A percentile compares a stretch with the other conserved stretches of the same genome.
phyloP scores from a whole-genome alignment of 2,888 invertebrate genomes.

The Archips crataeganus region DNA sequence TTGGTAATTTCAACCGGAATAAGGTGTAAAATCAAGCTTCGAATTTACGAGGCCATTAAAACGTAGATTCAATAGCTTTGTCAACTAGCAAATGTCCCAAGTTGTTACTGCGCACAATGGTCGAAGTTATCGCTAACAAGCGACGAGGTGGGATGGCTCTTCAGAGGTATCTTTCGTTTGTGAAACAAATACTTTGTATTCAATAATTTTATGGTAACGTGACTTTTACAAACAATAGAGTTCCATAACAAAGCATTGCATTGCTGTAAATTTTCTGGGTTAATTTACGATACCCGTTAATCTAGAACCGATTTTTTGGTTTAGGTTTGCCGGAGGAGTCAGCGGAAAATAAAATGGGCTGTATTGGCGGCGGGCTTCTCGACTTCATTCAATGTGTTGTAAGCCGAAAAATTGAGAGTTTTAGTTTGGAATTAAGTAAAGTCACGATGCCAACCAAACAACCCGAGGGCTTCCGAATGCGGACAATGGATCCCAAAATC shows the following conservation, averaged over 20 bases:
- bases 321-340: conserved; percentile 12
- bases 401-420: conserved; percentile 7
- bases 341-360: background rate
- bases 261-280: background rate
- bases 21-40: background rate
- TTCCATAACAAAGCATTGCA: background rate
- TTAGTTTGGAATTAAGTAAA: conserved; percentile 18
- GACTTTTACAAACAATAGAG: background rate
- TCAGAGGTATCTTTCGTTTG: conserved; percentile 15
- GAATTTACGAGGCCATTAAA: conserved; percentile 19
- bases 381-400: conserved; percentile 27
- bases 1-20: background rate
- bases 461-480: background rate
- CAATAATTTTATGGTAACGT: background rate
- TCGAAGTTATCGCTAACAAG: conserved; percentile 29
- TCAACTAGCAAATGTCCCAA: conserved; percentile 21
- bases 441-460: conserved; percentile 14
- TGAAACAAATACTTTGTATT: conserved; percentile 29
- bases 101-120: background rate
- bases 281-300: background rate
- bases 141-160: conserved; percentile 22
- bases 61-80: conserved; percentile 14
- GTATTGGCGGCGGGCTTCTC: conserved; percentile 3
- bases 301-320: background rate
- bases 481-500: conserved; percentile 14